Base-by-base conservation (phyloP, 1,140 invertebrate genomes). In the Drosophila sechellia region DNA sequence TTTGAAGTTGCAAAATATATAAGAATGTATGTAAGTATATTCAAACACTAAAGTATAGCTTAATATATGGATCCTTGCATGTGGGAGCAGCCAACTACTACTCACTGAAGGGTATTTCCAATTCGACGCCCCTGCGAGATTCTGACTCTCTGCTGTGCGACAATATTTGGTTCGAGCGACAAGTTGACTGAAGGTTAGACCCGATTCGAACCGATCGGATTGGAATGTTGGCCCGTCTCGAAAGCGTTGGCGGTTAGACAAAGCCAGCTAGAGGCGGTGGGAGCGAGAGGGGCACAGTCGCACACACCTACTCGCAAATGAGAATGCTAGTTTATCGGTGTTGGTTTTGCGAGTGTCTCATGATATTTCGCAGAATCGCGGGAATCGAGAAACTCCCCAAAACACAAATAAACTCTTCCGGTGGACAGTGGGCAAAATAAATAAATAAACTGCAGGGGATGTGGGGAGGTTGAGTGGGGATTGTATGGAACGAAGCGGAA, bases 171-270 rank as follows among this genome's bases (percentile, higher is more conserved):
- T 43, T 75, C 46, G 70, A 74, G 50, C 70, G 50, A 74, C 71
- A 75, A 75, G 72, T 75, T 65, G 46, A 39, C 60, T 57, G 72
- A 75, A 75, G 72, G 72, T 75, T 75, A 75, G 70, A 74, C 72
- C 57, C 49, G 70, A 71, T 58, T 56, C 49, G 59, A 57, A 31
- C 58, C 58, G 56, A 61, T 22, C 55, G 57, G 63, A 66, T 60
- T 60, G 69, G 69, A 72, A 72, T 72, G 69, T 50, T 72, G 69
- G 69, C 69, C 31, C 55, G 68, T 68, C 55, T 72, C 35, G 34
- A 48, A 40, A 72, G 69, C 55, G 69, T 72, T 72, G 69, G 69
- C 68, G 69, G 63, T 66, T 65, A 66, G 63, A 39, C 63, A 65
- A 48, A 64, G 63, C 15, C 34, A 58, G 48, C 31, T 22, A 40